Evolutionary conservation across 2,888 invertebrate genomes (phyloP).

Genomic region (Emmelina monodactyla): DNA sequence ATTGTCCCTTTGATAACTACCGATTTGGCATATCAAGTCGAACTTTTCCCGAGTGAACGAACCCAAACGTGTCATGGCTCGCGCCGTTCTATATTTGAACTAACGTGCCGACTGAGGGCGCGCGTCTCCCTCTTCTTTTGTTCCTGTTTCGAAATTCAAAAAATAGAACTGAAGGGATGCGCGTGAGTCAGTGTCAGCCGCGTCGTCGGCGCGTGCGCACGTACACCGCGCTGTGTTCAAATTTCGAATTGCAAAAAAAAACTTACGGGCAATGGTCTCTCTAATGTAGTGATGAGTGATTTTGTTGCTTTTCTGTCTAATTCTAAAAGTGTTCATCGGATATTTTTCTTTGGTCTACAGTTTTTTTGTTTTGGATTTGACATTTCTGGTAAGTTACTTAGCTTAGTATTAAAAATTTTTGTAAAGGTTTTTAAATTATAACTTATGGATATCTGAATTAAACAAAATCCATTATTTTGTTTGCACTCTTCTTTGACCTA

Average conservation of each 20-base stretch:
- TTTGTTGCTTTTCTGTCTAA: conserved; percentile 4
- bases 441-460: no score
- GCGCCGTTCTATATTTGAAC: conserved; percentile 45
- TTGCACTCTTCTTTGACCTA: no score
- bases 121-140: conserved; percentile 60
- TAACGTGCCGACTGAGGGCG: conserved; percentile 44
- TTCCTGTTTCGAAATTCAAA: conserved; percentile 61
- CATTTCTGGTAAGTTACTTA: no score
- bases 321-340: conserved; percentile 6
- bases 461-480: no score
- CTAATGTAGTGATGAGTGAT: conserved; percentile 26
- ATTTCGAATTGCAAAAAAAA: conserved; percentile 22
- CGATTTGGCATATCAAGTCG: conserved; percentile 26
- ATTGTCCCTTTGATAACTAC: conserved; percentile 25
- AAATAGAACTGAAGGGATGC: conserved; percentile 53
- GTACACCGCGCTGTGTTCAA: conserved; percentile 21
- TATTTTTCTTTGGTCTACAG: conserved; percentile 3
- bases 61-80: conserved; percentile 39
- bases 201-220: conserved; percentile 50
- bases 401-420: no score
- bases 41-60: conserved; percentile 53
- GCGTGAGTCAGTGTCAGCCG: conserved; percentile 56
- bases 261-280: no score
- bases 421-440: no score
- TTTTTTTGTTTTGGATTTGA: no score